These are phyloP conservation scores for Apocrypta bakeri DNA, from an alignment of 1,140 invertebrate species.

Conservation along the genomic window DNA sequence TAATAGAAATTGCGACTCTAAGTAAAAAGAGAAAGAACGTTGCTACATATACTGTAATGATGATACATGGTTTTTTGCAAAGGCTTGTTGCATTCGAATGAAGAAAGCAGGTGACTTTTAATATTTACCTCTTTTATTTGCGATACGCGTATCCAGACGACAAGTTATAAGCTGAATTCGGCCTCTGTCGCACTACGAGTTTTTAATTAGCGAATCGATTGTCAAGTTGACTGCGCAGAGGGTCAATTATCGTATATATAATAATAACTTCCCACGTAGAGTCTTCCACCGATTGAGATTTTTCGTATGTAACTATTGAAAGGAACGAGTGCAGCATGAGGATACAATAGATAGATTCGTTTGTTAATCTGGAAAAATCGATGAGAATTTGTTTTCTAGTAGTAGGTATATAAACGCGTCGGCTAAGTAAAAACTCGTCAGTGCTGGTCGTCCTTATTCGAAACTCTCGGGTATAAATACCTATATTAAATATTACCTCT, in stretches of 20 bases:
- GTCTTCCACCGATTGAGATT: slow-evolving; percentile 41
- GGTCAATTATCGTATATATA: slow-evolving; percentile 25
- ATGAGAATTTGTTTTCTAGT: slow-evolving; percentile 12
- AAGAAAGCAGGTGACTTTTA: slow-evolving; percentile 51
- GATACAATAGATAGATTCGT: background rate
- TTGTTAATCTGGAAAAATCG: background rate
- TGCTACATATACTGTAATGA: slow-evolving; percentile 27
- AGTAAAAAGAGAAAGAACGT: slow-evolving; percentile 13
- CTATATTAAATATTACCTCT: slow-evolving; percentile 21
- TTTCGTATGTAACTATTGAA: background rate
- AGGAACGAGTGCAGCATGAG: background rate
- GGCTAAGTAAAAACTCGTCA: slow-evolving; percentile 40
- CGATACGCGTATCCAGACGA: slow-evolving; percentile 33
- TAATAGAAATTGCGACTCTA: slow-evolving; percentile 17
- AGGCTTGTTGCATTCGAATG: slow-evolving; percentile 48
- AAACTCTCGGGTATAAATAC: slow-evolving; percentile 22
- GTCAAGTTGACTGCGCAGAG: background rate
- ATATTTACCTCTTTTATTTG: slow-evolving; percentile 51
- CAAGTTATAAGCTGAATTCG: slow-evolving; percentile 33
- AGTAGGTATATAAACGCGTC: too few species aligned
- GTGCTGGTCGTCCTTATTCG: background rate
- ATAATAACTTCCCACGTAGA: slow-evolving; percentile 25
- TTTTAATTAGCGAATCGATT: slow-evolving; percentile 39
- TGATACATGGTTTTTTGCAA: slow-evolving; percentile 48
- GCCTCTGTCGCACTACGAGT: slow-evolving; percentile 19